Conservation (phyloP, 2,888 invertebrate genomes). For the Xanthia icteritia region DNA sequence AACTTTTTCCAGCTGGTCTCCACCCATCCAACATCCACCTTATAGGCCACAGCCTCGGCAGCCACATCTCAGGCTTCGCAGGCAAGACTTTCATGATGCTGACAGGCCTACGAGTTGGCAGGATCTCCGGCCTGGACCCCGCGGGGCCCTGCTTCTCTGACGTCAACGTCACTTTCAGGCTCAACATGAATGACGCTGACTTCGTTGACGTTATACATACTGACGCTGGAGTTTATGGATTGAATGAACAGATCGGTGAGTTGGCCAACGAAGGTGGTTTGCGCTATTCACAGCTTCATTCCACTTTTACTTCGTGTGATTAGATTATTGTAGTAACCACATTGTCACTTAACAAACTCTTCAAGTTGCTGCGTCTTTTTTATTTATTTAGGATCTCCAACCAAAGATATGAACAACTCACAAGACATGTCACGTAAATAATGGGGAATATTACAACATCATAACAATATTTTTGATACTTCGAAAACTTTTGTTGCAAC, state of each 20-base stretch:
- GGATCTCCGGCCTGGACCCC: slow-evolving; percentile 85
- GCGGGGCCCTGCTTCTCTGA: slow-evolving; percentile 86
- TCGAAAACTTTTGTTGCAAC: background rate
- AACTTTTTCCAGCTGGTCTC: slow-evolving; percentile 75
- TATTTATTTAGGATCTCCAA: background rate
- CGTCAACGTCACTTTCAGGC: slow-evolving; percentile 73
- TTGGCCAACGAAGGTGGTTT: background rate
- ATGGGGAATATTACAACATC: background rate
- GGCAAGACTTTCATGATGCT: slow-evolving; percentile 78
- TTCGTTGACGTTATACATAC: slow-evolving; percentile 85
- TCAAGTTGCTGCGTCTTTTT: background rate
- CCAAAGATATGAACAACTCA: background rate
- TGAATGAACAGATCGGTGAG: slow-evolving; percentile 81
- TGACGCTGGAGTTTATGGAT: slow-evolving; percentile 81
- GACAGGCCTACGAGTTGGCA: slow-evolving; percentile 77
- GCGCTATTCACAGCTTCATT: background rate
- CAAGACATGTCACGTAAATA: background rate
- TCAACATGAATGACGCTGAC: slow-evolving; percentile 78
- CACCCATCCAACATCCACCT: slow-evolving; percentile 78
- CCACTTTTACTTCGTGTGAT: background rate
- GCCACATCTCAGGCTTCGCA: slow-evolving; percentile 83
- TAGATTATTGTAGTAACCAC: background rate
- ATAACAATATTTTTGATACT: background rate
- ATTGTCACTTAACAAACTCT: background rate
- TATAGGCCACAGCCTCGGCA: slow-evolving; percentile 86